phyloP scores from a whole-genome alignment of 2,888 invertebrate species.

The Argyra leucocephala region DNA sequence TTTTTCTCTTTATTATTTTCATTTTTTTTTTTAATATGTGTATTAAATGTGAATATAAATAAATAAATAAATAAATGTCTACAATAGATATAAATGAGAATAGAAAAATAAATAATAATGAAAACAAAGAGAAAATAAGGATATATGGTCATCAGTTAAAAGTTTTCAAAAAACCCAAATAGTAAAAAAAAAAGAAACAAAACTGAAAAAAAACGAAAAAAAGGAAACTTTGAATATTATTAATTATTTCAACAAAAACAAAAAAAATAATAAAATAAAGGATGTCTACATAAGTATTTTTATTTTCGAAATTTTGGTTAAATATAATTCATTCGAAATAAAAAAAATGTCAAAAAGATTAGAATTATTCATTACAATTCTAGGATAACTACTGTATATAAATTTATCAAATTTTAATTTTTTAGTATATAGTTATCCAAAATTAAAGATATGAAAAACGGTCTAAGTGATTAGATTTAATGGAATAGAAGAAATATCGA shows the following conservation, averaged over 20 bases:
- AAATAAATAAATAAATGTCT: neutral
- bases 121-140: neutral
- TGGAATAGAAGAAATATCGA: no score
- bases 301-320: neutral
- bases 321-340: neutral
- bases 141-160: constrained; percentile 1
- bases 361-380: no score
- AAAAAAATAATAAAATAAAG: no score
- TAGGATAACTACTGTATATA: no score
- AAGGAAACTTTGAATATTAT: neutral
- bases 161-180: neutral
- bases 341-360: neutral
- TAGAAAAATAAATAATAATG: neutral
- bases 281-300: neutral
- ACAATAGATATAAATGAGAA: neutral
- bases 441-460: no score
- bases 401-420: no score
- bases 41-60: no score
- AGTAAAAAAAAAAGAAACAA: neutral
- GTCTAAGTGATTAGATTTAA: no score
- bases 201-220: neutral
- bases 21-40: no score
- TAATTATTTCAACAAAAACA: neutral
- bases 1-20: no score
- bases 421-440: no score